Base-by-base conservation (phyloP, 2,113 vertebrate genomes). In the Podarcis cretensis region DNA sequence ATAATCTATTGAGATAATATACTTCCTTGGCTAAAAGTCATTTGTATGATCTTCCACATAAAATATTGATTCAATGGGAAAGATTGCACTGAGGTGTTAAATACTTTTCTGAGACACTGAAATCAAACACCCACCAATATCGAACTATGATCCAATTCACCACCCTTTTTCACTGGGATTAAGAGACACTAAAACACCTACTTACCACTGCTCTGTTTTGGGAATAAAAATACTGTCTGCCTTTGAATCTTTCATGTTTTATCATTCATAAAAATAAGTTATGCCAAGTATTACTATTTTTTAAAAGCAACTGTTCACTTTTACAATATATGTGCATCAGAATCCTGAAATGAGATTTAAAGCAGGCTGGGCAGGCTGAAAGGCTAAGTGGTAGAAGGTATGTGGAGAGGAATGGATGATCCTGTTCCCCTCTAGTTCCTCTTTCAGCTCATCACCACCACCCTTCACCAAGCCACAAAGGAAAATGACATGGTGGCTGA, bases 31-130 rank as follows among this genome's bases (percentile, higher is more conserved):
- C 87, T 80, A 92, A 91, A 54, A 30, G 8, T 75, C 82, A 30
- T 35, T 85, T 87, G 84, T 69, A 27, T 89, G 30, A 37, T 48
- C 85, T 87, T 85, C 91, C 89, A 78, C 69, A 75, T 85, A 93
- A 94, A 95, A 91, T 92, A 89, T 87, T 74, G 86, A 92, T 65
- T 91, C 89, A 59, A 25, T 90, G 74, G 92, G 89, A 91, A 85
- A 94, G 93, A 87, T 89, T 92, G 79, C 92, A 89, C 23, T 59
- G 48, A 87, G 95, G 93, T 91, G 91, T 30, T 78, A 93, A 91
- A 89, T 90, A 54, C 83, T 5, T 87, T 93, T 89, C 48, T 90
- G 90, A 95, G 83, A 83, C 1, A 1, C 23, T 88, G 91, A 57
- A 54, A 85, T 91, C 86, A 87, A 87, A 88, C 85, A 90, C 37